Conservation (phyloP, 1,140 invertebrate genomes). For the Drosophila sechellia region DNA sequence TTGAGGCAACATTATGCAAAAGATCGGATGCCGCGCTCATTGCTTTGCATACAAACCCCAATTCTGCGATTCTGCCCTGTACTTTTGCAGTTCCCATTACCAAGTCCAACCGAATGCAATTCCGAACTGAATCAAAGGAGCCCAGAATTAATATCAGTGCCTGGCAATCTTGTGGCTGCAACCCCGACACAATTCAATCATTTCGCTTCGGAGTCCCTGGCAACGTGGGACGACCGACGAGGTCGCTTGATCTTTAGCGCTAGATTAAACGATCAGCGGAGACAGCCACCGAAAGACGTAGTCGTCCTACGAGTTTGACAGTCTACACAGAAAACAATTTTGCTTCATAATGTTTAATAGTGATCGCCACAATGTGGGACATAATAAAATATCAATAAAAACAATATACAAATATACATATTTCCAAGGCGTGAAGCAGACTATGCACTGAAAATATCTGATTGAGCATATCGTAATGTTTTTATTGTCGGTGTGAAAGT, state of each 20-base stretch:
- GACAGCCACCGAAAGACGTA: constrained; percentile 48
- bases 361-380: no score
- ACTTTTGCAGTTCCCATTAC: not conserved
- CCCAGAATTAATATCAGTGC: constrained; percentile 47
- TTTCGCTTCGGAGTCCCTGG: constrained; percentile 40
- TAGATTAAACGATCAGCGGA: constrained; percentile 80
- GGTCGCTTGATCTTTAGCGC: constrained; percentile 78
- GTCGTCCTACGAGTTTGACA: constrained; percentile 33
- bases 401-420: no score
- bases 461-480: not conserved
- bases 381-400: not conserved
- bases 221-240: constrained; percentile 48
- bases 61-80: constrained; percentile 4
- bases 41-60: constrained; percentile 72
- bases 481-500: not conserved
- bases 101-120: constrained; percentile 1
- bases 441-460: no score
- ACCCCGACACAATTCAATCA: constrained; percentile 80
- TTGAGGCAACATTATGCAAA: constrained; percentile 67
- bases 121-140: constrained; percentile 19
- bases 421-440: no score
- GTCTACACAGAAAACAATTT: not conserved
- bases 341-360: no score
- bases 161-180: constrained; percentile 50
- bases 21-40: constrained; percentile 21